Percentiles rank a stretch among this genome's conserved stretches.
These are phyloP conservation scores for Leptarthrus brevirostris DNA, from an alignment of 2,888 invertebrate genomes.

Conservation along the genomic window DNA sequence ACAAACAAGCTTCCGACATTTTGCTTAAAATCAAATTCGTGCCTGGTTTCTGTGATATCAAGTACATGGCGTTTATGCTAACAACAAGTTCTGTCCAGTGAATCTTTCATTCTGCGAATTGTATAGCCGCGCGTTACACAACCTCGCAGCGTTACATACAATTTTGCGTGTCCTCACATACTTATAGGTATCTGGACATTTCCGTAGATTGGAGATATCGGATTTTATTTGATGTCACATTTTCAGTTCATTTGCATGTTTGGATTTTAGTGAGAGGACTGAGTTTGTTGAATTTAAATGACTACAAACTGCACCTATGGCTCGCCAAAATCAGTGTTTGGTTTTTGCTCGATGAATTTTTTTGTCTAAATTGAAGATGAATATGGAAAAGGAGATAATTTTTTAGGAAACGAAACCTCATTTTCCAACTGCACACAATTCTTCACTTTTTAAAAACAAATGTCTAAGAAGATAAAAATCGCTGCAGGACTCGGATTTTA, in stretches of 20 bases:
- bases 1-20: conserved; percentile 33
- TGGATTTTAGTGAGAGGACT: too few relatives aligned
- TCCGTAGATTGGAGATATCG: neutral
- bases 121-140: neutral
- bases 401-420: too few relatives aligned
- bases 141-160: neutral
- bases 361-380: neutral
- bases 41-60: neutral
- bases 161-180: too few relatives aligned
- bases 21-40: conserved; percentile 38
- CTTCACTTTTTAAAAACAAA: neutral
- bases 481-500: too few relatives aligned
- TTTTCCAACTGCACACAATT: too few relatives aligned
- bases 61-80: neutral
- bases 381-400: neutral
- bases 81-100: neutral
- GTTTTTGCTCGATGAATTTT: neutral
- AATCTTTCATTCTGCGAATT: neutral
- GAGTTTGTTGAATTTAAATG: too few relatives aligned
- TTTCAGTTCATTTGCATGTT: too few relatives aligned
- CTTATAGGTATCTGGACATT: neutral
- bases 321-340: too few relatives aligned
- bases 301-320: too few relatives aligned
- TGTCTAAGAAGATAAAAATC: neutral
- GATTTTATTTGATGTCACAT: neutral